Percentiles rank a stretch among this genome's conserved stretches.
These are phyloP conservation scores for Triplophysa rosa DNA, from an alignment of 2,113 vertebrate genomes.

Conservation along the genomic window DNA sequence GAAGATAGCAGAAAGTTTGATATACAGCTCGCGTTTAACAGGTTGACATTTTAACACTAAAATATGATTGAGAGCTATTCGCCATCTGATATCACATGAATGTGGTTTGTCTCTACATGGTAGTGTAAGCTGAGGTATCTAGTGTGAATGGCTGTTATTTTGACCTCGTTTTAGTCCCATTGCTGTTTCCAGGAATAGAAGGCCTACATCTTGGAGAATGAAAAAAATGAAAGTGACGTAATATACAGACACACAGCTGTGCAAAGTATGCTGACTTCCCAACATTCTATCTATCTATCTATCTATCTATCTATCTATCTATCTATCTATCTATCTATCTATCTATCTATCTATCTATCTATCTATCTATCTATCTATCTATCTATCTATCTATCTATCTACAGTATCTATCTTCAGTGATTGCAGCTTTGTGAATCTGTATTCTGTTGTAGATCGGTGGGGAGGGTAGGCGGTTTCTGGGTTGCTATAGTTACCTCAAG, in stretches of 20 bases:
- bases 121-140: slow-evolving; percentile 4
- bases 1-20: neutral
- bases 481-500: slow-evolving; percentile 55
- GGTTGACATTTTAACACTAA: neutral
- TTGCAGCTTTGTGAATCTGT: slow-evolving; percentile 31
- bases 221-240: slow-evolving; percentile 15
- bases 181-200: slow-evolving; percentile 28
- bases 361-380: too few species aligned
- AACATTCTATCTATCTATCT: neutral
- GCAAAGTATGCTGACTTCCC: slow-evolving; percentile 15
- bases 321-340: neutral
- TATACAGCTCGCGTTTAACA: neutral
- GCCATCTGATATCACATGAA: neutral
- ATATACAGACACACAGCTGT: neutral
- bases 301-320: neutral
- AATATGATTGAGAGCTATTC: neutral
- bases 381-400: too few species aligned
- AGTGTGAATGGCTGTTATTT: slow-evolving; percentile 7
- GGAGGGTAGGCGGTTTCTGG: slow-evolving; percentile 3
- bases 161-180: slow-evolving; percentile 36
- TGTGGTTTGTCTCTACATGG: neutral
- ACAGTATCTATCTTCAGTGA: slow-evolving; percentile 8
- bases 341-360: too few species aligned
- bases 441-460: slow-evolving; percentile 32
- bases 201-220: slow-evolving; percentile 29